These are phyloP conservation scores for Cephus pulcher DNA, from an alignment of 2,888 invertebrate species.

Conservation along the genomic window DNA sequence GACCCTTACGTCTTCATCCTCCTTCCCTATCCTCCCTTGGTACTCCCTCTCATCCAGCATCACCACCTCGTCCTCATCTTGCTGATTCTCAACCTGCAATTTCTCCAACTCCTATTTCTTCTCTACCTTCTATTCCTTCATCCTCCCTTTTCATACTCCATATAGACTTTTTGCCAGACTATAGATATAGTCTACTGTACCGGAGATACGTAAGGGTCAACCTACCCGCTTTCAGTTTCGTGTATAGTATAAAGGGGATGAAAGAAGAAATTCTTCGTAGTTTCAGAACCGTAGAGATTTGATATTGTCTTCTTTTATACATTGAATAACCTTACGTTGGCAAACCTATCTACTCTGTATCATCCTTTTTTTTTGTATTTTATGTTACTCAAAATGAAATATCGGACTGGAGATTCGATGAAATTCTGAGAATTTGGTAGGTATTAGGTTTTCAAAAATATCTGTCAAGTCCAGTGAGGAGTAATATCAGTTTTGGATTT, in stretches of 20 bases:
- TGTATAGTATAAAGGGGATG: not conserved
- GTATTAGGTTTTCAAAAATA: not conserved
- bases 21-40: conserved; percentile 5
- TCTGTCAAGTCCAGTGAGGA: not conserved
- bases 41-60: not conserved
- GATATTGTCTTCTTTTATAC: not conserved
- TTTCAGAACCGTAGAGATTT: not conserved
- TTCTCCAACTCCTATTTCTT: conserved; percentile 14
- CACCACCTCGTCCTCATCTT: conserved; percentile 7
- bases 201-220: not conserved
- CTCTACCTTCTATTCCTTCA: conserved; percentile 12
- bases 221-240: not conserved
- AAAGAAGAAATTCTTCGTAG: not conserved
- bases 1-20: conserved; percentile 23
- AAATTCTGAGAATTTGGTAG: not conserved
- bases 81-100: not conserved
- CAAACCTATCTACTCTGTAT: not conserved
- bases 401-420: not conserved
- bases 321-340: not conserved
- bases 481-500: not conserved
- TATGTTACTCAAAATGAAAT: not conserved
- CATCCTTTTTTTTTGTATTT: not conserved
- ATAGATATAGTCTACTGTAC: not conserved
- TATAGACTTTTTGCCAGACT: not conserved
- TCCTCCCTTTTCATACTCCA: conserved; percentile 17